Evolutionary conservation across 2,113 vertebrate species (phyloP).

Genomic region (Chaetorhynchus papuensis): DNA sequence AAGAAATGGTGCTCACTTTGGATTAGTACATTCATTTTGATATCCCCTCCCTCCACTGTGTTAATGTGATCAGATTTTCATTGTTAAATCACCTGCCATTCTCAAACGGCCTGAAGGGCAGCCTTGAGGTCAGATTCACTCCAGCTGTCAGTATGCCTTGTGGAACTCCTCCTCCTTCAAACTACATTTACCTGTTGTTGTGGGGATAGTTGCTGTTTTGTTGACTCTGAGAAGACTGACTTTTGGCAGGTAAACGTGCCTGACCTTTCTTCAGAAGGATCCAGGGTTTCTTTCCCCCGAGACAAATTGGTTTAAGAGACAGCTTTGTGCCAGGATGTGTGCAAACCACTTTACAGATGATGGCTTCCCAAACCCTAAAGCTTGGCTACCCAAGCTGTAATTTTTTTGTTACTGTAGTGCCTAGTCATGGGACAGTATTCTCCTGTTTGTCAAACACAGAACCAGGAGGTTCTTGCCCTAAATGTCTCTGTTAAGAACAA

Average conservation of each 20-base stretch:
- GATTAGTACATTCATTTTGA: not conserved
- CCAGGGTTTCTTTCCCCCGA: not conserved
- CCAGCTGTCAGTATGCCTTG: not conserved
- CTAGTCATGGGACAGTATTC: not conserved
- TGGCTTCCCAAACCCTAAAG: not conserved
- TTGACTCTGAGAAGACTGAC: not conserved
- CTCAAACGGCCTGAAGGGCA: not conserved
- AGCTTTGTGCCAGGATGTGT: not conserved
- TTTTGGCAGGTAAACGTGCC: not conserved
- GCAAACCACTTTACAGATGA: not conserved
- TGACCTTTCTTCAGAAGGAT: not conserved
- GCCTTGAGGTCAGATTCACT: not conserved
- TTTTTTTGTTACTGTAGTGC: not conserved
- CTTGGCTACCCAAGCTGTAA: not conserved
- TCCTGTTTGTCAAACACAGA: not conserved
- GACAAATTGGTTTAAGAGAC: not conserved
- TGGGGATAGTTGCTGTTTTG: not conserved
- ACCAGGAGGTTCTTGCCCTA: not conserved
- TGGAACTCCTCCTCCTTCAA: not conserved
- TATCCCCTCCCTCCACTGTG: too few relatives aligned
- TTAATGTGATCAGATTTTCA: not conserved
- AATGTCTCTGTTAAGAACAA: not conserved
- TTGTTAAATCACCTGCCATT: not conserved
- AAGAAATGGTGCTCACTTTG: not conserved
- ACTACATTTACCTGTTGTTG: not conserved